phyloP scores from a whole-genome alignment of 2,797 vertebrate species.

The Triplophysa bombifrons region DNA sequence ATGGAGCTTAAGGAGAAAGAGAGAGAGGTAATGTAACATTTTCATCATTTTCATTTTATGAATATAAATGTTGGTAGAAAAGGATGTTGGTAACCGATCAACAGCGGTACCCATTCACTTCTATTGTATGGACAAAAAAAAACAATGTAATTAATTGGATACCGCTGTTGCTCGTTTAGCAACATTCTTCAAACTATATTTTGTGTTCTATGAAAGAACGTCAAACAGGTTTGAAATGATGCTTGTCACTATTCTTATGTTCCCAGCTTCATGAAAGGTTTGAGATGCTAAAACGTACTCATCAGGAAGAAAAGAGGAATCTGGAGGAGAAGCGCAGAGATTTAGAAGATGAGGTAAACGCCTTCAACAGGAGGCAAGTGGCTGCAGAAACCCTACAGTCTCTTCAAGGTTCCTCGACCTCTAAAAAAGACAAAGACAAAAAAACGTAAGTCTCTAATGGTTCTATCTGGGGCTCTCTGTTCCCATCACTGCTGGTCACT shows the following conservation, averaged over 20 bases:
- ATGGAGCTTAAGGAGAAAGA: slow-evolving; percentile 95
- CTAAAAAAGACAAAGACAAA: slow-evolving; percentile 92
- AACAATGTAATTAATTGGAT: too few species aligned
- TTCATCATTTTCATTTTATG: neutral
- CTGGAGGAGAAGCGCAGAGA: slow-evolving; percentile 92
- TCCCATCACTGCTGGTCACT: slow-evolving; percentile 30
- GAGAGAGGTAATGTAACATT: slow-evolving; percentile 80
- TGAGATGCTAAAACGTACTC: slow-evolving; percentile 91
- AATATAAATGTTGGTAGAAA: too few species aligned
- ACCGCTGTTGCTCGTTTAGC: too few species aligned
- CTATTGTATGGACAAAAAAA: too few species aligned
- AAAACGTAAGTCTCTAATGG: slow-evolving; percentile 37
- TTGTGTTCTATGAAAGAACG: too few species aligned
- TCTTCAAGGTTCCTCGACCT: slow-evolving; percentile 86
- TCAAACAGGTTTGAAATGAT: too few species aligned
- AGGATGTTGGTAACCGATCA: too few species aligned
- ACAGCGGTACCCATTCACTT: too few species aligned
- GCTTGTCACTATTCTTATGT: neutral
- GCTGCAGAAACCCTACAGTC: slow-evolving; percentile 92
- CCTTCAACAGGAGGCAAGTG: slow-evolving; percentile 90
- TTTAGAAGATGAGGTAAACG: slow-evolving; percentile 92
- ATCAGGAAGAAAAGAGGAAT: slow-evolving; percentile 94
- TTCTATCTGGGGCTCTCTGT: slow-evolving; percentile 41
- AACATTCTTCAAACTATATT: too few species aligned
- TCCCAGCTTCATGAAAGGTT: slow-evolving; percentile 94